Percentiles rank a stretch among this genome's conserved stretches.
Evolutionary conservation across 2,797 vertebrate genomes (phyloP).

Genomic region (Cephalopachus bancanus): DNA sequence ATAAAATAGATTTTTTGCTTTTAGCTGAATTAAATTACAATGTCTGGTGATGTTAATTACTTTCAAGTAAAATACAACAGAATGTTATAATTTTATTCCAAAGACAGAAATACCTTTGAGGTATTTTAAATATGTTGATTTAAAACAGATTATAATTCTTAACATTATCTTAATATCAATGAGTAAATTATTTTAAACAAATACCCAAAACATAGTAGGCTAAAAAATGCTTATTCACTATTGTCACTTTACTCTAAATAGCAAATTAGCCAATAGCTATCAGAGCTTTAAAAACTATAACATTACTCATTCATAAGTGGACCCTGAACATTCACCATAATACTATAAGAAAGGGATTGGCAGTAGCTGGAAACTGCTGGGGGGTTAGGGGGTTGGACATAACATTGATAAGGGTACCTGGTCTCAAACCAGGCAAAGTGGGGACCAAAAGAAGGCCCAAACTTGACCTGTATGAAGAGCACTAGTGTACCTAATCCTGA

Average conservation of each 20-base stretch:
- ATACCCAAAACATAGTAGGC: neutral
- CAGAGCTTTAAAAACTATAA: neutral
- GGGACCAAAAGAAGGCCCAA: too few species aligned
- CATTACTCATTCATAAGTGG: neutral
- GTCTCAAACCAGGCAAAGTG: too few species aligned
- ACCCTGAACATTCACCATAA: too few species aligned
- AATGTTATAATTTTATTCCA: neutral
- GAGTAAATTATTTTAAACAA: slow-evolving; percentile 13
- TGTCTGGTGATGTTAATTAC: slow-evolving; percentile 13
- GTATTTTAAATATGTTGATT: neutral
- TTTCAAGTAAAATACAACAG: slow-evolving; percentile 15
- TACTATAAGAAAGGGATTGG: too few species aligned
- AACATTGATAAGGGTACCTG: too few species aligned
- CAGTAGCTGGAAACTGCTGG: too few species aligned
- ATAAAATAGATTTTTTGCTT: slow-evolving; percentile 33
- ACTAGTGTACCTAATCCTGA: too few species aligned
- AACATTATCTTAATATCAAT: neutral
- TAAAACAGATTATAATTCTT: neutral
- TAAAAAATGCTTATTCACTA: neutral
- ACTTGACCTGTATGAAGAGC: too few species aligned
- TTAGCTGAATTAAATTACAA: neutral
- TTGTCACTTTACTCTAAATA: neutral
- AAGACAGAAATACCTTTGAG: neutral
- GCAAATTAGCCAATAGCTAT: neutral
- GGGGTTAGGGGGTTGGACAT: too few species aligned